Percentiles rank a stretch among this genome's conserved stretches.
Evolutionary conservation across 2,797 vertebrate species (phyloP).

Genomic region (Myotis myotis): DNA sequence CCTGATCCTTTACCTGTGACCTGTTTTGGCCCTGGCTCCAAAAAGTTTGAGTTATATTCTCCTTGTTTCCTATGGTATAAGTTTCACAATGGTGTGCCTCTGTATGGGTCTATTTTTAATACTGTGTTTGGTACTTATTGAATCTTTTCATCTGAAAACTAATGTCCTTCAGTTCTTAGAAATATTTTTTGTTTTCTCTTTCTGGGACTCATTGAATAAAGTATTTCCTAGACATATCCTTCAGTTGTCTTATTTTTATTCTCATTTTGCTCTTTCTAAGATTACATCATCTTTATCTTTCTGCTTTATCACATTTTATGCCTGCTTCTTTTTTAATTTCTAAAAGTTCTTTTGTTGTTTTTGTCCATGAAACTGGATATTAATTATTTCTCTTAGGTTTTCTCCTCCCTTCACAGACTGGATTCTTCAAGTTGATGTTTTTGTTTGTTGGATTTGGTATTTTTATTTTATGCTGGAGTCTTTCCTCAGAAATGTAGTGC

Average conservation of each 20-base stretch:
- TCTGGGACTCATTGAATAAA: constrained; percentile 4
- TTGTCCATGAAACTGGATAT: not conserved
- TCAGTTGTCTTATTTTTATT: not conserved
- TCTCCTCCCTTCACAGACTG: not conserved
- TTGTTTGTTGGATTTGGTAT: not conserved
- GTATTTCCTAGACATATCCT: not conserved
- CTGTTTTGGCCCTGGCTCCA: not conserved
- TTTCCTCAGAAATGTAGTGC: not conserved
- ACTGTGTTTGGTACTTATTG: not conserved
- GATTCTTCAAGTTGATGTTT: not conserved
- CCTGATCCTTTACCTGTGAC: not conserved
- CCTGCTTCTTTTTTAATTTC: not conserved
- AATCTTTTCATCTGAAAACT: not conserved
- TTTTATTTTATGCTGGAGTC: not conserved
- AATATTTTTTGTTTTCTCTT: not conserved
- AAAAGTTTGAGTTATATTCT: not conserved
- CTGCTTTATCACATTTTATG: not conserved
- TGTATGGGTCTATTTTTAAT: not conserved
- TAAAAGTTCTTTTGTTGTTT: not conserved
- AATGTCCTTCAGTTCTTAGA: not conserved
- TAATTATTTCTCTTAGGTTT: not conserved
- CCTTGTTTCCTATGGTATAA: not conserved
- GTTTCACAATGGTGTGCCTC: not conserved
- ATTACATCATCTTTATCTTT: not conserved
- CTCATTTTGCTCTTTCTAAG: not conserved